Evolutionary conservation across 2,888 invertebrate genomes (phyloP).

Genomic region (Andrena haemorrhoa): DNA sequence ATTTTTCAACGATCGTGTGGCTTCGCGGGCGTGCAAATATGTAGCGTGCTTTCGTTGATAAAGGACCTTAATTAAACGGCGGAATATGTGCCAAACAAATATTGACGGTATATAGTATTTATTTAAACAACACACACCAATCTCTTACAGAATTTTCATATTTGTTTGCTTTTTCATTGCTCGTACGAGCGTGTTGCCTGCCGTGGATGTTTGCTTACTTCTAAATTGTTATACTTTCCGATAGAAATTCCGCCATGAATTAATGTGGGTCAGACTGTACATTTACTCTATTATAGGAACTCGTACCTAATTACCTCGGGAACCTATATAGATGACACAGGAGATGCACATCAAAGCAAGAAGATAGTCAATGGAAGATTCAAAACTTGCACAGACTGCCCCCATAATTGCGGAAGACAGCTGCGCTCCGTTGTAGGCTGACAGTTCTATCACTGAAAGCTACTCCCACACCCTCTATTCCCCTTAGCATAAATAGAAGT

Average conservation of each 20-base stretch:
- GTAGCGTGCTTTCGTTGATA: not conserved
- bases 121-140: not conserved
- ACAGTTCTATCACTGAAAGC: too few species aligned
- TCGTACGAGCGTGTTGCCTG: too few species aligned
- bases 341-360: not conserved
- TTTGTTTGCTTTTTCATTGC: too few species aligned
- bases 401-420: too few species aligned
- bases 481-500: not conserved
- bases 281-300: too few species aligned
- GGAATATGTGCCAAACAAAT: not conserved
- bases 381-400: too few species aligned
- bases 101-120: not conserved
- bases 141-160: too few species aligned
- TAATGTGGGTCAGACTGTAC: not conserved
- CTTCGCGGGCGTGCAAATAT: not conserved
- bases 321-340: too few species aligned
- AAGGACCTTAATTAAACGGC: conserved; percentile 9
- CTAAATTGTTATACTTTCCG: not conserved
- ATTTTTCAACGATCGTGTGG: conserved; percentile 8
- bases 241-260: not conserved
- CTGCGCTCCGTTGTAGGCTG: too few species aligned
- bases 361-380: not conserved
- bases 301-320: too few species aligned
- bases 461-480: not conserved
- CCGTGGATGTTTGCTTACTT: too few species aligned